Conservation (phyloP, 2,888 invertebrate species). For the Apamea anceps region DNA sequence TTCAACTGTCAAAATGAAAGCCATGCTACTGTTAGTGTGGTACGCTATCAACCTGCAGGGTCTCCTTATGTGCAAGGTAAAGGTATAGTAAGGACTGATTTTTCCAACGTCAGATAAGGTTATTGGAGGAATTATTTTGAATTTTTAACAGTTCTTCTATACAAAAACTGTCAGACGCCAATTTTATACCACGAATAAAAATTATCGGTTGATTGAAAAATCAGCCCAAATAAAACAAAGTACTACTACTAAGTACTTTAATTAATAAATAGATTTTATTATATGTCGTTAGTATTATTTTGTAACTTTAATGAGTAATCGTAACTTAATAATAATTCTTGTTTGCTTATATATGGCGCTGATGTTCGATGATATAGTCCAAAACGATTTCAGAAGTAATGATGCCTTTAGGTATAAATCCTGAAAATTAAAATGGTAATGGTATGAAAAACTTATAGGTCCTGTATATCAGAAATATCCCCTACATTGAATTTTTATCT, state of each 20-base stretch:
- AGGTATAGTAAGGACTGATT: not conserved
- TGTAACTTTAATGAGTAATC: conserved; percentile 11
- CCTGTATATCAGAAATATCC: not conserved
- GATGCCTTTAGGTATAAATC: conserved; percentile 73
- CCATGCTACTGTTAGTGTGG: not conserved
- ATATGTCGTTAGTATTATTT: not conserved
- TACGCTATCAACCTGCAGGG: not conserved
- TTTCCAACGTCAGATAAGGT: too few relatives aligned
- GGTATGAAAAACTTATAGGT: not conserved
- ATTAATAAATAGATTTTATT: conserved; percentile 19
- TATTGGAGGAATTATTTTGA: too few relatives aligned
- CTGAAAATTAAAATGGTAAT: conserved; percentile 64
- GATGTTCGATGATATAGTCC: conserved; percentile 70
- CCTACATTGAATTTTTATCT: not conserved
- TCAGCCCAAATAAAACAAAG: conserved; percentile 7
- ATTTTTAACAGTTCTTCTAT: too few relatives aligned
- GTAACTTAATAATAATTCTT: conserved; percentile 22
- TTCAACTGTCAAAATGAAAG: not conserved
- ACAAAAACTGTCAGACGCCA: too few relatives aligned
- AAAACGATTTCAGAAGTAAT: conserved; percentile 73
- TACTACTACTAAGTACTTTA: not conserved
- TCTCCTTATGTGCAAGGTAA: not conserved
- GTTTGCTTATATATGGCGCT: conserved; percentile 49
- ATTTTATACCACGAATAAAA: too few relatives aligned
- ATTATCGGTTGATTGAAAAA: too few relatives aligned